Evolutionary conservation across 2,113 vertebrate genomes (phyloP).

Genomic region (Tychaedon coryphoeus): DNA sequence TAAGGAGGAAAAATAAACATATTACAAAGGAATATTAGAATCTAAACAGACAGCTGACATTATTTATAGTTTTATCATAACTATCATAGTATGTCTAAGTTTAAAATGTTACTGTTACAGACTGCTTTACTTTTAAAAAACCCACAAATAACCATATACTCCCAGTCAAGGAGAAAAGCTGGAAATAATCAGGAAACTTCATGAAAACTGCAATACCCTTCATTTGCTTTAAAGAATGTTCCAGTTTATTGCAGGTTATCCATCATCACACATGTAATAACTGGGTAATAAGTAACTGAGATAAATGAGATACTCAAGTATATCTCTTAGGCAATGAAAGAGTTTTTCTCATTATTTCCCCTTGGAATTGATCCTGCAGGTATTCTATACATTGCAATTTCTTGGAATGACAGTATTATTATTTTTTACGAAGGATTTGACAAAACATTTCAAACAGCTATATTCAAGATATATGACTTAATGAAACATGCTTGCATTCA

Average conservation of each 20-base stretch:
- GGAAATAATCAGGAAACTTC: background rate
- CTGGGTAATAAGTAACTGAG: background rate
- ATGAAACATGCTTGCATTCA: background rate
- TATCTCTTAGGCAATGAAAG: background rate
- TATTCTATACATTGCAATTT: background rate
- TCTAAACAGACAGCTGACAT: background rate
- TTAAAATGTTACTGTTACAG: background rate
- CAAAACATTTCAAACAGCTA: background rate
- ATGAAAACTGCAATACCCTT: background rate
- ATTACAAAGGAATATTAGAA: background rate
- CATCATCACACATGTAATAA: background rate
- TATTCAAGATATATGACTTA: background rate
- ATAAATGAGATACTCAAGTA: background rate
- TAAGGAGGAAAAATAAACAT: background rate
- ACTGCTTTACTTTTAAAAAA: background rate
- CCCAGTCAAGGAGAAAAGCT: background rate
- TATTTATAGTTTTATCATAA: background rate
- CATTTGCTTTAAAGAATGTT: background rate
- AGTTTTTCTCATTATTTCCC: background rate
- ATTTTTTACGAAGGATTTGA: background rate
- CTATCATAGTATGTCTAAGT: background rate
- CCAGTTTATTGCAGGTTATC: background rate
- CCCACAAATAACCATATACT: background rate
- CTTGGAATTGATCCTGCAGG: background rate
- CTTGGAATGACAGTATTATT: background rate